Conservation (phyloP, 2,113 vertebrate species). For the Eurypyga helias region DNA sequence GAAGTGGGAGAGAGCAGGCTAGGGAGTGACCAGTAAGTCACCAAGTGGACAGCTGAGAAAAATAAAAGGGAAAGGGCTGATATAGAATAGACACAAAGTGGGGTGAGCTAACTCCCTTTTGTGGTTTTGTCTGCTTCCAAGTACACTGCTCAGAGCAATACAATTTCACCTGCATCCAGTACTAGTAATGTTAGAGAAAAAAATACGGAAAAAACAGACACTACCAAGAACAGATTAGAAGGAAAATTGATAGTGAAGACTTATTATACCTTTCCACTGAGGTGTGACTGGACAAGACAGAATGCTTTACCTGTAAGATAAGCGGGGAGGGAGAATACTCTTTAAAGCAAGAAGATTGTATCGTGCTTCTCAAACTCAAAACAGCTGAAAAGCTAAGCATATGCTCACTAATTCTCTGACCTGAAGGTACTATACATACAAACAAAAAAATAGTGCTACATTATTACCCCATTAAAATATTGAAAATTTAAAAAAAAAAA, state of each 20-base stretch:
- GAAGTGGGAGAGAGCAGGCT: background rate
- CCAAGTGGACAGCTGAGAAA: background rate
- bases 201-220: background rate
- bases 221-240: background rate
- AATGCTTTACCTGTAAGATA: conserved; percentile 84
- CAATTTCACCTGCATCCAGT: background rate
- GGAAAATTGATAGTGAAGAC: background rate
- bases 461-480: background rate
- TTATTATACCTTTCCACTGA: conserved; percentile 84
- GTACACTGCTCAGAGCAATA: background rate
- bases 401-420: background rate
- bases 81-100: background rate
- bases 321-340: background rate
- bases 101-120: background rate
- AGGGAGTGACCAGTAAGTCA: background rate
- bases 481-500: background rate
- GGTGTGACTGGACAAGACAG: conserved; percentile 79
- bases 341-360: background rate
- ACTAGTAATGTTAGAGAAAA: background rate
- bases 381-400: background rate
- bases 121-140: background rate
- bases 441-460: background rate
- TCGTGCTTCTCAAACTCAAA: background rate
- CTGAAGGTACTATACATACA: background rate
- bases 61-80: background rate